Evolutionary conservation across 2,797 vertebrate species (phyloP).

Genomic region (Danio choprae): DNA sequence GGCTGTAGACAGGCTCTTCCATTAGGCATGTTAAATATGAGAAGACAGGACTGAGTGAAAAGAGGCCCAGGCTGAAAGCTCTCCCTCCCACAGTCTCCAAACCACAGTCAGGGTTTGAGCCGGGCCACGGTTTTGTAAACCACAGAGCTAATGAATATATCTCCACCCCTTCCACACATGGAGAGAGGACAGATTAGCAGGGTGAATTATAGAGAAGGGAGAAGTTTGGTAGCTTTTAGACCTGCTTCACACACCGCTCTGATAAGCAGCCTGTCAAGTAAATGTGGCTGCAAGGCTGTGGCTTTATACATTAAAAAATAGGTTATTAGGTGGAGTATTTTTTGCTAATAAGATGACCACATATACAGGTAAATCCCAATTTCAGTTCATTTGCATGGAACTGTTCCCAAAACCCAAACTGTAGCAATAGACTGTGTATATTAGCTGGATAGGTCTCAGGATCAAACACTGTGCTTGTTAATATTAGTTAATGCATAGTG

Average conservation of each 20-base stretch:
- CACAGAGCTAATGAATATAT: slow-evolving; percentile 44
- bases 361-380: background rate
- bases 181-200: slow-evolving; percentile 36
- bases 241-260: background rate
- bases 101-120: slow-evolving; percentile 27
- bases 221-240: slow-evolving; percentile 30
- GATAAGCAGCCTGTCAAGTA: background rate
- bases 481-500: too few species aligned
- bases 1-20: slow-evolving; percentile 56
- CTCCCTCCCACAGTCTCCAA: slow-evolving; percentile 22
- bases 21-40: slow-evolving; percentile 52
- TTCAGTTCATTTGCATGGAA: background rate
- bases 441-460: background rate
- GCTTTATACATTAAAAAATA: slow-evolving; percentile 16
- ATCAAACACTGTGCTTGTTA: background rate
- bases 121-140: slow-evolving; percentile 23
- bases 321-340: background rate
- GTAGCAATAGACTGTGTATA: background rate
- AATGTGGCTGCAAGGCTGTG: background rate
- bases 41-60: slow-evolving; percentile 46
- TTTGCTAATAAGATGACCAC: background rate
- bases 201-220: slow-evolving; percentile 6
- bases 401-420: background rate
- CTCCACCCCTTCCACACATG: slow-evolving; percentile 5
- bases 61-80: slow-evolving; percentile 32